Evolutionary conservation across 2,888 invertebrate species (phyloP).

Genomic region (Synanthedon myopaeformis): DNA sequence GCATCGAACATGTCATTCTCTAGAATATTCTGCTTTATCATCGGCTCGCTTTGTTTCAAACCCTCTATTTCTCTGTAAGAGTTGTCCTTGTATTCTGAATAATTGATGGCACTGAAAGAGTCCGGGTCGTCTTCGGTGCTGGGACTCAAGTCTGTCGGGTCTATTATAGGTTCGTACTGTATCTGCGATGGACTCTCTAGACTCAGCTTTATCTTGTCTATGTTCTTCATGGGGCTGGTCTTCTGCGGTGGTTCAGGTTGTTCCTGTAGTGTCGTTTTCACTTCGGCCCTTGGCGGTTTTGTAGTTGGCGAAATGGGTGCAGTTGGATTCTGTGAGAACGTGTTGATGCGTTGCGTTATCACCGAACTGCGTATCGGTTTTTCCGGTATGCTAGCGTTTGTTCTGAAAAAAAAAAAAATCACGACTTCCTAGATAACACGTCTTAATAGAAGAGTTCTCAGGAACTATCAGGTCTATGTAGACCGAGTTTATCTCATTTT

Average conservation of each 20-base stretch:
- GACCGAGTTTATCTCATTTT: no score
- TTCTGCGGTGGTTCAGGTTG: conserved; percentile 30
- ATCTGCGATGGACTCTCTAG: conserved; percentile 62
- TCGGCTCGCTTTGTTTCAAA: conserved; percentile 52
- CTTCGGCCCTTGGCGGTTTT: conserved; percentile 18
- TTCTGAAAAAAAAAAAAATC: conserved; percentile 22
- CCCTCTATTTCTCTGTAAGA: conserved; percentile 36
- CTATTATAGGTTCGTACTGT: conserved; percentile 61
- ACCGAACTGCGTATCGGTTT: conserved; percentile 77
- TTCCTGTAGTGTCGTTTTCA: conserved; percentile 21
- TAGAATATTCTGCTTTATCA: conserved; percentile 65
- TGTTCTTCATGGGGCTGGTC: conserved; percentile 56
- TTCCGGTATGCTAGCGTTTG: conserved; percentile 62
- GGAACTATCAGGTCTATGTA: no score
- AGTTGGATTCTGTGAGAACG: conserved; percentile 37
- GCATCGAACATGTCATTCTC: conserved; percentile 66
- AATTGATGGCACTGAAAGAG: conserved; percentile 51
- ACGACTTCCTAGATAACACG: background rate
- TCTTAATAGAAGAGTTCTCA: background rate
- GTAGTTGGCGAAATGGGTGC: conserved; percentile 22
- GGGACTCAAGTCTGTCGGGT: conserved; percentile 54
- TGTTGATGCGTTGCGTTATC: conserved; percentile 74
- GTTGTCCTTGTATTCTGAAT: conserved; percentile 29
- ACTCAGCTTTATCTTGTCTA: conserved; percentile 64
- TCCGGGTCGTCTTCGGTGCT: conserved; percentile 46